A percentile compares a stretch with the other conserved stretches of the same genome.
These are phyloP conservation scores for Peromyscus nudipes DNA, from an alignment of 2,797 vertebrate genomes.

Conservation along the genomic window DNA sequence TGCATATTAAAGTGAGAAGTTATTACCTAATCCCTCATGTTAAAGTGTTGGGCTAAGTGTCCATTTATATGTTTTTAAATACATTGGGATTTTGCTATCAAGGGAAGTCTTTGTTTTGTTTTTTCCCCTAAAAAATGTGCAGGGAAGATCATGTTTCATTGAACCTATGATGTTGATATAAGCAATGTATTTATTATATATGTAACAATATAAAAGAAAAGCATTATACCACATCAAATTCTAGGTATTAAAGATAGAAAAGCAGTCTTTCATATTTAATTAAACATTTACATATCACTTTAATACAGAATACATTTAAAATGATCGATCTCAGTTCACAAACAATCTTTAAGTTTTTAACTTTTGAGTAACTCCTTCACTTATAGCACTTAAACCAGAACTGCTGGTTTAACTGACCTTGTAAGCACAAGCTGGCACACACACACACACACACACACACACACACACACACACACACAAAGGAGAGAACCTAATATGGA, in stretches of 20 bases:
- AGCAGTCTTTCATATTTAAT: slow-evolving; percentile 39
- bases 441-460: background rate
- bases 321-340: background rate
- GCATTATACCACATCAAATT: background rate
- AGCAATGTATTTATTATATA: background rate
- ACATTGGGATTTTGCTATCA: slow-evolving; percentile 17
- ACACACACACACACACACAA: background rate
- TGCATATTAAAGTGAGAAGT: background rate
- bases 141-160: slow-evolving; percentile 4
- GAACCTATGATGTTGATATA: slow-evolving; percentile 8
- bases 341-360: slow-evolving; percentile 36
- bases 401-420: background rate
- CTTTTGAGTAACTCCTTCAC: background rate
- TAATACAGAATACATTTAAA: slow-evolving; percentile 46
- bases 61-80: slow-evolving; percentile 36
- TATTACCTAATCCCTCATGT: background rate
- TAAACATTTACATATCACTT: slow-evolving; percentile 38
- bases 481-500: background rate
- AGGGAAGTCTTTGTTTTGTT: background rate
- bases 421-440: background rate
- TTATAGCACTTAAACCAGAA: background rate
- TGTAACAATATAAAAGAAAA: slow-evolving; percentile 20
- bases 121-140: background rate
- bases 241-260: slow-evolving; percentile 55
- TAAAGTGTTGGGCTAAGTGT: background rate